Conservation (phyloP, 2,113 vertebrate species). For the Irena cyanogastra region DNA sequence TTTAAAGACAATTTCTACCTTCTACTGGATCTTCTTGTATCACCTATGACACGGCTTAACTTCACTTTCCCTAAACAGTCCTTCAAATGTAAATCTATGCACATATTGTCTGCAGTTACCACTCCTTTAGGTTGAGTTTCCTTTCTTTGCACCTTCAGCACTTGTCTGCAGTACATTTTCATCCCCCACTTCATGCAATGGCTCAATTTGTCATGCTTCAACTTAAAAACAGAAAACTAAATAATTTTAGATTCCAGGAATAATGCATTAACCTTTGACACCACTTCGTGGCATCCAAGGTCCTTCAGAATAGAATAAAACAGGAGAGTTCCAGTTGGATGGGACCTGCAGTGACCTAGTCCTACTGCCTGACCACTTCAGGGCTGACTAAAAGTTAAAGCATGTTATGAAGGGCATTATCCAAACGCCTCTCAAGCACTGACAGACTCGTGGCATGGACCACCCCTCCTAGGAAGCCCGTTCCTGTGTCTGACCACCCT, state of each 20-base stretch:
- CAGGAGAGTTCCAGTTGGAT: neutral
- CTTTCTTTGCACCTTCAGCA: neutral
- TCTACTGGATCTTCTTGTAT: neutral
- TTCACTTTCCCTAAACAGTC: neutral
- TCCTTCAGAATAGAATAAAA: neutral
- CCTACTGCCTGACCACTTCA: neutral
- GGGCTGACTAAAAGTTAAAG: neutral
- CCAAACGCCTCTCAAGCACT: neutral
- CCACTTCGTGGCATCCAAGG: neutral
- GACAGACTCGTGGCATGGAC: neutral
- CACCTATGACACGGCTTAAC: neutral
- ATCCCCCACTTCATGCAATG: neutral
- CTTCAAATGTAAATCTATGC: neutral
- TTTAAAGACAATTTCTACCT: neutral
- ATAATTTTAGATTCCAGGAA: neutral
- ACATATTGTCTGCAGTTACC: neutral
- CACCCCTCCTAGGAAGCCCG: neutral
- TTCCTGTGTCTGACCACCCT: neutral
- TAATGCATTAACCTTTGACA: neutral
- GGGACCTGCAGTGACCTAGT: rapidly evolving
- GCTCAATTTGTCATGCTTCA: neutral
- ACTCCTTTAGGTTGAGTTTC: neutral
- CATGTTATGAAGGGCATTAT: neutral
- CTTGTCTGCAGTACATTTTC: neutral
- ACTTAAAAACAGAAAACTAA: neutral